Conservation (phyloP, 2,797 vertebrate species). For the Hyperoplus lanceolatus region DNA sequence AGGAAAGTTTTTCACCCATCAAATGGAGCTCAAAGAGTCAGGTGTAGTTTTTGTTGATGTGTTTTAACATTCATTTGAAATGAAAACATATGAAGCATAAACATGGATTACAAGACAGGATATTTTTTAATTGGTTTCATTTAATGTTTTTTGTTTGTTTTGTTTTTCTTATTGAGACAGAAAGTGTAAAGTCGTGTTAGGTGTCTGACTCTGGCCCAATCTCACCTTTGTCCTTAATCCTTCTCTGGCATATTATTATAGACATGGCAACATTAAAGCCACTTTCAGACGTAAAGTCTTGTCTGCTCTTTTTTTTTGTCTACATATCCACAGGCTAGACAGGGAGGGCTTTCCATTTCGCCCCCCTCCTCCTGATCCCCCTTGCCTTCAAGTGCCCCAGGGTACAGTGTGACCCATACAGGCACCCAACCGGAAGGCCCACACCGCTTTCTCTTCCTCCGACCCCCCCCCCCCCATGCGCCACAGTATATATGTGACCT, state of each 20-base stretch:
- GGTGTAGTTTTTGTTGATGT: too few species aligned
- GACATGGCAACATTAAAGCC: slow-evolving; percentile 42
- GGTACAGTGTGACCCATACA: slow-evolving; percentile 77
- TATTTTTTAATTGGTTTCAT: not conserved
- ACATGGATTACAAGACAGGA: not conserved
- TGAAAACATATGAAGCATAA: not conserved
- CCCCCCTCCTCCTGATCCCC: slow-evolving; percentile 40
- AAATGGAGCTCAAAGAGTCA: not conserved
- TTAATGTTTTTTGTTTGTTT: not conserved
- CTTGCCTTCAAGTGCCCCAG: slow-evolving; percentile 56
- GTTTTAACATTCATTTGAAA: not conserved
- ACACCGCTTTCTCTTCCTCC: slow-evolving; percentile 41
- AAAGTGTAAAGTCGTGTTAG: not conserved
- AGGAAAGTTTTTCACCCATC: not conserved
- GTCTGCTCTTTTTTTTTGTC: slow-evolving; percentile 54
- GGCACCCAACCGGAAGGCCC: slow-evolving; percentile 77
- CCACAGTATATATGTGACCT: slow-evolving; percentile 63
- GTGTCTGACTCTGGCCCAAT: slow-evolving; percentile 30
- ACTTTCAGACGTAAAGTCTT: slow-evolving; percentile 42
- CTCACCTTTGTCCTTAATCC: slow-evolving; percentile 62
- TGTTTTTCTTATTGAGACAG: slow-evolving; percentile 6
- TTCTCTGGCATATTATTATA: slow-evolving; percentile 29
- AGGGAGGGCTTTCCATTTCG: slow-evolving; percentile 36
- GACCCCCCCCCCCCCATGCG: slow-evolving; percentile 5
- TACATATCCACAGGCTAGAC: slow-evolving; percentile 54